Evolutionary conservation across 2,113 vertebrate species (phyloP), one percentile per base, ranked within the genome.

Genomic region (Chionis minor): DNA sequence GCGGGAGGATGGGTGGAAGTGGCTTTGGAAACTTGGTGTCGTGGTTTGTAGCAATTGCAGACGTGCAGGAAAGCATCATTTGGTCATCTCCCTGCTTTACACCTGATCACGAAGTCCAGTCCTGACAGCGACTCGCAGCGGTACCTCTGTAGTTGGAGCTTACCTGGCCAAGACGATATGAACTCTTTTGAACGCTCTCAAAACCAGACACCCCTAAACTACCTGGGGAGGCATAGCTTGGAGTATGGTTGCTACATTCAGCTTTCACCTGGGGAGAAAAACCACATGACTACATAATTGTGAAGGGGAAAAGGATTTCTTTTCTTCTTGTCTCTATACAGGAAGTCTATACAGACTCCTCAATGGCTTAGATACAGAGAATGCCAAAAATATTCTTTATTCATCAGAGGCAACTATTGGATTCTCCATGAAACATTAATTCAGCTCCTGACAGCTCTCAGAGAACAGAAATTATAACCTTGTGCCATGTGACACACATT

Each of bases 241-340:
- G 28, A 9, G 23, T 30, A 12, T 1, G 4, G 30, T 24, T 87
- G 61, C 19, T 67, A n/a, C 40, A 8, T 42, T 32, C 33, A 62
- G 1, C 62, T 83, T 61, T 67, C 19, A 61, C 40, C 38, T 6
- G 2, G 63, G 52, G 52, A 40, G 35, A 21, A 14, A 30, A 69
- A 49, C 32, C 45, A 45, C 22, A 18, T 40, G 15, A 10, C 54
- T 22, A 14, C 22, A n/a, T 33, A 59, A 32, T 1, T 47, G 58
- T 33, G 17, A 58, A 94, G 69, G 67, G 49, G n/a, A 70, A 75
- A 45, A 66, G 27, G 20, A 21, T 47, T 87, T 62, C 1, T 80
- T 51, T 51, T 42, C 19, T 35, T 26, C 3, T 1, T 54, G 22
- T 51, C 14, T 75, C 33, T 15, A 0, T 51, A 8, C 1, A 3